These are phyloP conservation scores for Apodemia duryi DNA, from an alignment of 2,888 invertebrate genomes.

Conservation along the genomic window DNA sequence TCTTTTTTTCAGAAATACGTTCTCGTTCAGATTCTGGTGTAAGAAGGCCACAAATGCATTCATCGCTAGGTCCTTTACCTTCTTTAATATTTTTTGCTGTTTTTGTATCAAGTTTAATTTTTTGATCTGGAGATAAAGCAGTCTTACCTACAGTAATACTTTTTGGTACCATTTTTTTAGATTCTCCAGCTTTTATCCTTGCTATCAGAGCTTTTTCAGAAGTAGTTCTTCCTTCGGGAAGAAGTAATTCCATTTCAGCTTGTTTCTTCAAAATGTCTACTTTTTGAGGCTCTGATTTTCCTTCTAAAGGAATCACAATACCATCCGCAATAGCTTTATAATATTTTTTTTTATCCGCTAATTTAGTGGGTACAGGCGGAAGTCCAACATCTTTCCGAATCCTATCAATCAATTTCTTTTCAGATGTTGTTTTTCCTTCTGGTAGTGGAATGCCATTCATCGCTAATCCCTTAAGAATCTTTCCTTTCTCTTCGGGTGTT, in stretches of 20 bases:
- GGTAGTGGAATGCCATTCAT: conserved; percentile 29
- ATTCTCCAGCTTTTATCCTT: conserved; percentile 21
- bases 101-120: conserved; percentile 32
- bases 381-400: conserved; percentile 26
- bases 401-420: conserved; percentile 35
- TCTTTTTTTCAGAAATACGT: neutral
- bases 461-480: conserved; percentile 26
- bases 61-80: conserved; percentile 41
- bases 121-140: conserved; percentile 28
- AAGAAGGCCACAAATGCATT: conserved; percentile 40
- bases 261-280: conserved; percentile 35
- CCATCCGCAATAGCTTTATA: conserved; percentile 35
- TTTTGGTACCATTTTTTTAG: conserved; percentile 5
- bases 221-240: conserved; percentile 38
- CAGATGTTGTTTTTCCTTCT: conserved; percentile 32
- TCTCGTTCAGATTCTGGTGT: conserved; percentile 32
- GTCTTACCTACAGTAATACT: conserved; percentile 11
- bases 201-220: conserved; percentile 39
- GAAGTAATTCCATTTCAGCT: conserved; percentile 34
- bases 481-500: conserved; percentile 28
- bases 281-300: conserved; percentile 36
- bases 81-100: conserved; percentile 40
- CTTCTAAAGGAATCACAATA: conserved; percentile 37
- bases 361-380: conserved; percentile 33
- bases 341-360: conserved; percentile 27